Conservation (phyloP, 2,888 invertebrate species). For the Ethmia dodecea region DNA sequence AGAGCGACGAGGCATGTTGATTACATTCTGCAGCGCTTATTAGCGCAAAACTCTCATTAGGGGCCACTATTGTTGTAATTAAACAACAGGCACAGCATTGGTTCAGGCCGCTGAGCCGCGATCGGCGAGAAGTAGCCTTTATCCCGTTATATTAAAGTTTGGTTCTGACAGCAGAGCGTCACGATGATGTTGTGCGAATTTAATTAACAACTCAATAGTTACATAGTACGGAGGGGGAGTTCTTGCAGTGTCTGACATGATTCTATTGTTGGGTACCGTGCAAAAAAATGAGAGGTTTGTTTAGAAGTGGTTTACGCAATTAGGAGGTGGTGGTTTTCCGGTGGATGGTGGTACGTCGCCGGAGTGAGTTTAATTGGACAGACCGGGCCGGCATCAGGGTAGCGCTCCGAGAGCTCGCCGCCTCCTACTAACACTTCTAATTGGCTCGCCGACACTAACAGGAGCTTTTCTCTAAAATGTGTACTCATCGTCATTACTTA, state of each 20-base stretch:
- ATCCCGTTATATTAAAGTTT: slow-evolving; percentile 33
- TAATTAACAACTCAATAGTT: slow-evolving; percentile 75
- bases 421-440: slow-evolving; percentile 63
- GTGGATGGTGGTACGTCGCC: slow-evolving; percentile 28
- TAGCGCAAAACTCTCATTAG: slow-evolving; percentile 76
- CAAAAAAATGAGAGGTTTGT: slow-evolving; percentile 66
- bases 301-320: slow-evolving; percentile 72
- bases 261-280: slow-evolving; percentile 65
- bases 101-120: slow-evolving; percentile 35
- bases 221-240: slow-evolving; percentile 56
- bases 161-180: slow-evolving; percentile 15
- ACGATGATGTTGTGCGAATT: slow-evolving; percentile 61
- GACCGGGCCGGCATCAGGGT: slow-evolving; percentile 34
- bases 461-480: slow-evolving; percentile 54
- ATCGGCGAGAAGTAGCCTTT: slow-evolving; percentile 42
- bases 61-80: slow-evolving; percentile 77
- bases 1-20: slow-evolving; percentile 75
- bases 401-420: slow-evolving; percentile 19
- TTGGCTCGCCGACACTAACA: slow-evolving; percentile 56
- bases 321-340: slow-evolving; percentile 49
- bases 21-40: slow-evolving; percentile 77
- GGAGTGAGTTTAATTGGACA: slow-evolving; percentile 69
- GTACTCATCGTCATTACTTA: slow-evolving; percentile 48
- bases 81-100: slow-evolving; percentile 68
- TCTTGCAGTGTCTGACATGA: slow-evolving; percentile 67